Base-by-base conservation (phyloP, 2,888 invertebrate genomes). In the Pristionchus mayeri region DNA sequence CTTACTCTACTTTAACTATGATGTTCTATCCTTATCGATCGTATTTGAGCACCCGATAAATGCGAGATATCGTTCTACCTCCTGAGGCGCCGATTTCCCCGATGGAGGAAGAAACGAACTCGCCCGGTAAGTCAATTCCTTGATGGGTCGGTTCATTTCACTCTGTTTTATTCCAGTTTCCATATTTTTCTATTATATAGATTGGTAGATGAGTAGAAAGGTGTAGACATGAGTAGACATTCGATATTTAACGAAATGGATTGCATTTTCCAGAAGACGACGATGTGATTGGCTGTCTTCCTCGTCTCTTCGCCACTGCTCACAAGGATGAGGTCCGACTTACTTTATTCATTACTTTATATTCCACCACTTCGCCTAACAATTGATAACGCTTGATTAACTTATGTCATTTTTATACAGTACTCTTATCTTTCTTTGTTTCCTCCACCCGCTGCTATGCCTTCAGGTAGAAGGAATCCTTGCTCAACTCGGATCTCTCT, bases 251-350 rank as follows among this genome's bases (percentile, higher is more conserved):
- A n/a, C n/a, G n/a, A 67, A 24, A 7, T 71, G 44, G 34, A 30
- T 71, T 71, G 9, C 1, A n/a, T 9, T 44, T 9, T 44, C 4
- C 27, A 82, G 84, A 84, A 27, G 84, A 71, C 24, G 84, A 84
- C 21, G 84, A 84, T 37, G 84, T 84, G 13, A 84, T 84, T 27
- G 84, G 84, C 21, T 84, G 84, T 54, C 84, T 84, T 0, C 84
- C 84, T 30, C 84, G 84, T 40, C 75, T 84, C 54, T 84, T 84
- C 52, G 71, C 71, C 16, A 9, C 75, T 67, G 71, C 71, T 21
- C 84, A 84, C 44, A 71, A 54, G 40, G 84, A 84, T 13, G 84
- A 84, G 54, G 84, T 82, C 16, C 7, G 4, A 6, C 7, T 82
- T 63, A 27, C 21, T 50, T 63, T 44, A 63, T 82, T 50, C 1